Conservation (phyloP, 2,113 vertebrate species). For the Mesembrinibis cayennensis region DNA sequence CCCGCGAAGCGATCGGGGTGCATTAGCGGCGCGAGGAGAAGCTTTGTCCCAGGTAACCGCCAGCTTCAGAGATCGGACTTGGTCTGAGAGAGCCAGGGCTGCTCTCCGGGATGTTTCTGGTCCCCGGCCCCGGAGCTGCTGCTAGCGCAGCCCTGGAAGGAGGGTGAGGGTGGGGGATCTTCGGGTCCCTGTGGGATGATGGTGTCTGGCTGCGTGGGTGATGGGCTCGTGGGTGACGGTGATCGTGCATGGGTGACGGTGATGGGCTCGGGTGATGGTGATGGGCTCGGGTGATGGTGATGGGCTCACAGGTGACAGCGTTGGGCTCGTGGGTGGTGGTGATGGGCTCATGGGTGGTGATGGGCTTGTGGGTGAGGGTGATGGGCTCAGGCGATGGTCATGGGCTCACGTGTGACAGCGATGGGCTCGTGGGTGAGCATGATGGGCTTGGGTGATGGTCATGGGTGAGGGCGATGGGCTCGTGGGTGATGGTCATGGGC, state of each 20-base stretch:
- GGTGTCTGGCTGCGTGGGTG: no score
- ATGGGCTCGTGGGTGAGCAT: background rate
- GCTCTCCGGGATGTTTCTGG: background rate
- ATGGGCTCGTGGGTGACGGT: background rate
- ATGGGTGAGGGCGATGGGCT: no score
- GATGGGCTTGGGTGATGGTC: background rate
- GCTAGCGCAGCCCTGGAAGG: background rate
- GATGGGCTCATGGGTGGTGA: background rate
- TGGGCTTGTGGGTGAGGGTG: no score
- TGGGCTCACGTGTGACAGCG: background rate
- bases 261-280: no score
- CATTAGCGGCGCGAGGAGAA: rapidly evolving
- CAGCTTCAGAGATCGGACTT: background rate
- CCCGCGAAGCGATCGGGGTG: background rate
- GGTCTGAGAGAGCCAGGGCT: no score
- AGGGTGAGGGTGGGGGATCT: background rate
- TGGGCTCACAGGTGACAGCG: no score
- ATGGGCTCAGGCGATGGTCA: no score
- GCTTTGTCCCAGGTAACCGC: background rate
- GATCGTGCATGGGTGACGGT: no score
- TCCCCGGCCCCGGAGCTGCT: background rate
- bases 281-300: no score
- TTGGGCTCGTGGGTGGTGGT: background rate
- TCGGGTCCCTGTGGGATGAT: background rate
- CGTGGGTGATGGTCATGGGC: background rate